These are phyloP conservation scores for Dromococcyx pavoninus DNA, from an alignment of 2,797 vertebrate species.

Conservation along the genomic window DNA sequence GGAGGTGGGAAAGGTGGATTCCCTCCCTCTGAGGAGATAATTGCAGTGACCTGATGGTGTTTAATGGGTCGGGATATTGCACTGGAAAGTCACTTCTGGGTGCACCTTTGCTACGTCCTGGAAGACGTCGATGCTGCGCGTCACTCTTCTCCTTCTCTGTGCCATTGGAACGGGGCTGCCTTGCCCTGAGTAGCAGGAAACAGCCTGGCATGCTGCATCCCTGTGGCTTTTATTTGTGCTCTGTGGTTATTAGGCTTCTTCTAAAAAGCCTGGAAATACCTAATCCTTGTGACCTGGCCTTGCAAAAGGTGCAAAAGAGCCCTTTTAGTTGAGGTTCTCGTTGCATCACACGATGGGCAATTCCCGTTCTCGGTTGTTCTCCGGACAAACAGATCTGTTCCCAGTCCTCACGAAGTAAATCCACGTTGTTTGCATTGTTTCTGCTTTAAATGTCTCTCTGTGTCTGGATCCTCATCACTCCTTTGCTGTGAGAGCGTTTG, in stretches of 20 bases:
- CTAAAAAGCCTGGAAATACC: background rate
- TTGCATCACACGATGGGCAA: accelerated
- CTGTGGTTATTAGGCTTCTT: background rate
- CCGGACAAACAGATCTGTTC: background rate
- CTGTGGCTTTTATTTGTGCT: background rate
- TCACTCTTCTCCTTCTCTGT: background rate
- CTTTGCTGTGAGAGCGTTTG: background rate
- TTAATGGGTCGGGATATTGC: conserved; percentile 10
- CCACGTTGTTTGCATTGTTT: background rate
- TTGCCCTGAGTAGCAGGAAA: background rate
- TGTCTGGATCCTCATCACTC: background rate
- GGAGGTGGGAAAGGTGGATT: background rate
- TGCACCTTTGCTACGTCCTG: background rate
- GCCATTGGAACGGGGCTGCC: background rate
- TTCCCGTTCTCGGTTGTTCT: background rate
- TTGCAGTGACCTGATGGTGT: background rate
- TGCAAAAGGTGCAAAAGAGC: background rate
- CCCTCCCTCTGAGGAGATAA: background rate
- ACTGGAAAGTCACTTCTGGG: conserved; percentile 34
- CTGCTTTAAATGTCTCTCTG: background rate
- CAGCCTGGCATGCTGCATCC: background rate
- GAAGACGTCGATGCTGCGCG: background rate
- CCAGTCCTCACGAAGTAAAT: background rate
- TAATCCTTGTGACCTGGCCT: background rate
- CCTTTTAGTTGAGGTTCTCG: background rate